Base-by-base conservation (phyloP, 2,888 invertebrate genomes). In the Conchocele bisecta region DNA sequence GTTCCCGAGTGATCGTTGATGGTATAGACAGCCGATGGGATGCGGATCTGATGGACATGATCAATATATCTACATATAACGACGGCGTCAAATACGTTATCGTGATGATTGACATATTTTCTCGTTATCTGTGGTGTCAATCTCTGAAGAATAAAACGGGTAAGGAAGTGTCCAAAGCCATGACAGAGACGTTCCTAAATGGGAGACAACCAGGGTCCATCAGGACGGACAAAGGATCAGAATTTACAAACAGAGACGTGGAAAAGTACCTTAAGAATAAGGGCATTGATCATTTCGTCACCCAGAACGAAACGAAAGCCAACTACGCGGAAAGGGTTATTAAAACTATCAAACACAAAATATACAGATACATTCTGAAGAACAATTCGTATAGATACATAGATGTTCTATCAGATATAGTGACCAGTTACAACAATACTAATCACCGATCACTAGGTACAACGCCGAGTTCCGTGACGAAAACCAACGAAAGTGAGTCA, bases 281-380 rank as follows among this genome's bases (percentile, higher is more conserved):
- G 7, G 15, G 26, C n/a, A 59, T 70, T 44, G 41, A 70, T 37
- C 70, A 70, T 26, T 46, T 63, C 17, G 41, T 44, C 22, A 24
- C 70, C 29, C 42, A 29, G 7, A 70, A 70, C 33, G 74, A 74
- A 39, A 74, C 69, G 0, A 74, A 69, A 42, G 68, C 65, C 13
- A 54, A 60, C 22, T 74, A 65, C n/a, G 56, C 58, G 2, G 69
- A 69, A 41, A 28, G 60, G 13, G 37, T 61, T 4, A 69, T 69
- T 13, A 70, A 65, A 13, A 35, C 37, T 9, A 9, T 46, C 4
- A 46, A 46, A 20, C 46, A 46, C 22, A 46, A 46, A 28, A 13
- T 65, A 6, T 65, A 42, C 51, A 42, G 65, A 22, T 65, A 57
- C 28, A 42, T 65, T 22, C 46, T 70, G 13, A 58, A 63, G 29